A percentile compares a stretch with the other conserved stretches of the same genome.
These are phyloP conservation scores for Orchesellides sinensis DNA, from an alignment of 2,888 invertebrate genomes.

Conservation along the genomic window DNA sequence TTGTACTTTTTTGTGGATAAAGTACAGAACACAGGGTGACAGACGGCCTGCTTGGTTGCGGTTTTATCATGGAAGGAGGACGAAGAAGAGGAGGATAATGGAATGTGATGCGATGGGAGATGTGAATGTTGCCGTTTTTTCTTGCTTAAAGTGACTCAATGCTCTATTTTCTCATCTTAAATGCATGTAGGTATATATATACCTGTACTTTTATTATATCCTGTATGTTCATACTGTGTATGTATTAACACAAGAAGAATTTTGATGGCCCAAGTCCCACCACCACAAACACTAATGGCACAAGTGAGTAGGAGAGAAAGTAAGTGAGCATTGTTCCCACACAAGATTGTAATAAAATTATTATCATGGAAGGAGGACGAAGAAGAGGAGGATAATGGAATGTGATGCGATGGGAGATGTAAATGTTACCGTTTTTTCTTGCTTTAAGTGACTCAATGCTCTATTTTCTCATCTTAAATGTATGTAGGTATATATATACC, in stretches of 20 bases:
- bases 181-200: background rate
- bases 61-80: constrained; percentile 22
- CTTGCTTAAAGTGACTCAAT: background rate
- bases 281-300: background rate
- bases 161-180: background rate
- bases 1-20: background rate
- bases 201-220: no score
- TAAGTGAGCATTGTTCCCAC: background rate
- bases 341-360: no score
- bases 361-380: constrained; percentile 5
- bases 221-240: no score
- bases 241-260: no score
- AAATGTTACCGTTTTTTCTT: constrained; percentile 22
- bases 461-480: background rate
- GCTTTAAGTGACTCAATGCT: background rate
- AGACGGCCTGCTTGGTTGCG: constrained; percentile 36
- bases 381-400: constrained; percentile 42
- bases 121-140: constrained; percentile 26
- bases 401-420: constrained; percentile 25
- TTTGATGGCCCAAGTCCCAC: background rate
- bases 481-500: background rate
- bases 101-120: constrained; percentile 33
- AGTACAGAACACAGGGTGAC: constrained; percentile 4
- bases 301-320: background rate
- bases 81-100: constrained; percentile 32